Base-by-base conservation (phyloP, 2,888 invertebrate species). In the Oscheius sp. region DNA sequence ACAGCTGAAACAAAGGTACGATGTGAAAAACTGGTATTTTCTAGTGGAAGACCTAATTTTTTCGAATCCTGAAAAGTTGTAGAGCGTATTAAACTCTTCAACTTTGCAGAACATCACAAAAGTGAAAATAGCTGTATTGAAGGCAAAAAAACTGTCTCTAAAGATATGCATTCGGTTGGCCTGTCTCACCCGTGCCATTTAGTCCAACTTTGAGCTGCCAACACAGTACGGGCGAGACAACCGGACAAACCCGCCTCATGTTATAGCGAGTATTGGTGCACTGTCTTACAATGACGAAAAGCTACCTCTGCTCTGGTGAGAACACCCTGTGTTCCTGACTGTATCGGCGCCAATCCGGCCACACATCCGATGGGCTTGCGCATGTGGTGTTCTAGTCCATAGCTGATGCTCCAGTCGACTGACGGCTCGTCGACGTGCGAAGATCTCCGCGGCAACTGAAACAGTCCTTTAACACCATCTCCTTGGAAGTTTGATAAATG, bases 381-480 rank as follows among this genome's bases (percentile, higher is more conserved):
- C 35, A 32, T 66, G 58, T 70, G 35, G 9, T 59, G 70, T 58
- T 70, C 70, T 10, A 48, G 59, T 70, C 70, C 70, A 13, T 57
- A 59, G 47, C 58, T 58, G 59, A 70, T 42, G 59, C 70, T 70
- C 58, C 59, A 70, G 59, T 70, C 70, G 55, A 68, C 53, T 5
- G 53, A 55, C 32, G 68, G 68, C 68, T 68, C 68, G 53, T 68
- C 68, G 68, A 53, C 55, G 35, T 42, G 53, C 68, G 68, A 68
- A 68, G 68, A 68, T 68, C 53, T 51, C 55, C 68, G 53, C 11
- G 68, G 10, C n/a, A 55, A 55, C 68, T 68, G 55, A 68, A 68
- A 68, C 7, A 2, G 13, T 3, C 1, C 11, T 9, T 65, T 11
- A 50, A 13, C 48, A 47, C 11, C 2, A 50, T 1, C 2, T 21